phyloP scores from a whole-genome alignment of 30 jellyfish, hydroid and myxozoan genomes.

The Chironex yamaguchii region DNA sequence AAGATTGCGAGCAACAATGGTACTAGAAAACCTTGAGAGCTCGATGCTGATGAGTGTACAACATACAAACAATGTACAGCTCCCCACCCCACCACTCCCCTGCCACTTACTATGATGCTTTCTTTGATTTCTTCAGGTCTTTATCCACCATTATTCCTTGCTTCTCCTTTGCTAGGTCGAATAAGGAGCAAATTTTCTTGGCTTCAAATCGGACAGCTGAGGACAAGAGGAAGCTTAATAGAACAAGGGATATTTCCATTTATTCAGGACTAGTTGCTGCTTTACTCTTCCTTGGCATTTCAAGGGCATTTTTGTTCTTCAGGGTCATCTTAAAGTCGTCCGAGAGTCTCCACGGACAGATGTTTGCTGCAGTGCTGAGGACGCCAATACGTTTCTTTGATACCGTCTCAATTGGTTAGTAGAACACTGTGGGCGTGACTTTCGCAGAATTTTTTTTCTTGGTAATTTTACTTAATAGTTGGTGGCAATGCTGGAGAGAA shows the following conservation, averaged over 20 bases:
- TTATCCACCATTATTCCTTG: neutral
- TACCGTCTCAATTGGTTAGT: conserved; percentile 84
- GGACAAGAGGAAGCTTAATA: conserved; percentile 46
- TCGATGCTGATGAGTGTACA: too few species aligned
- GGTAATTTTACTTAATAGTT: too few species aligned
- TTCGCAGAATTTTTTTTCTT: too few species aligned
- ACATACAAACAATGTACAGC: too few species aligned
- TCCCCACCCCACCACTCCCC: too few species aligned
- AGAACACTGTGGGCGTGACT: too few species aligned
- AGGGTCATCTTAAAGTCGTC: conserved; percentile 56
- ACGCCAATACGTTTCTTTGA: conserved; percentile 89
- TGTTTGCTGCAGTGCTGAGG: conserved; percentile 81
- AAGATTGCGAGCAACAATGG: too few species aligned
- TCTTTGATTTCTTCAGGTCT: neutral
- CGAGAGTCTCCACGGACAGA: conserved; percentile 67
- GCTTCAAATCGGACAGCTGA: conserved; percentile 12
- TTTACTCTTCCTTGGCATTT: conserved; percentile 68
- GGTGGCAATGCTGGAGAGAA: too few species aligned
- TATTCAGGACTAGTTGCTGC: conserved; percentile 71
- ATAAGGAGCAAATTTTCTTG: conserved; percentile 46
- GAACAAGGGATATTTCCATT: conserved; percentile 54
- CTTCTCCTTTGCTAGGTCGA: conserved; percentile 42
- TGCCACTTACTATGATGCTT: neutral
- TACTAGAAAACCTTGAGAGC: too few species aligned
- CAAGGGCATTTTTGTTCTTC: conserved; percentile 76